Conservation (phyloP, 2,113 vertebrate species). For the Nannospalax galili region DNA sequence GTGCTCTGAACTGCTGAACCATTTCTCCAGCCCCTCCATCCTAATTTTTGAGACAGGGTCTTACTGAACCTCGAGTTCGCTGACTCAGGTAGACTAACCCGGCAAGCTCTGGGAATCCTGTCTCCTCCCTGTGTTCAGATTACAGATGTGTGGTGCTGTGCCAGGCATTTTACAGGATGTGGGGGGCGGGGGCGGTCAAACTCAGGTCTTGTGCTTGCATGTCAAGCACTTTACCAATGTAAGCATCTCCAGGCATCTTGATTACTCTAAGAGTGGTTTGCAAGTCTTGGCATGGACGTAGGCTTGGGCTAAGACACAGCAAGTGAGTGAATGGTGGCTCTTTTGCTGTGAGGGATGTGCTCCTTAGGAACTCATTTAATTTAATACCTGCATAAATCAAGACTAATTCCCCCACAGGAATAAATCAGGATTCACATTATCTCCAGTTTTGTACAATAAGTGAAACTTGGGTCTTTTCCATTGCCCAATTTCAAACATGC, state of each 20-base stretch:
- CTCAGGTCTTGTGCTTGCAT: background rate
- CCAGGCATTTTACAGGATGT: background rate
- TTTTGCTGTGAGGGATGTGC: background rate
- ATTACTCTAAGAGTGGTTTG: background rate
- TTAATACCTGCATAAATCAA: slow-evolving; percentile 13
- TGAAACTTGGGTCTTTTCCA: slow-evolving; percentile 27
- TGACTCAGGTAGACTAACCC: background rate
- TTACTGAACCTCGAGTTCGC: background rate
- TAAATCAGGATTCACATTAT: slow-evolving; percentile 28
- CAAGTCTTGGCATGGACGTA: background rate
- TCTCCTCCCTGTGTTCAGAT: background rate
- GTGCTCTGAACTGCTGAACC: no score
- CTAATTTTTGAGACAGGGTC: background rate
- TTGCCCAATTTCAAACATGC: slow-evolving; percentile 30
- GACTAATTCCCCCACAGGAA: slow-evolving; percentile 6
- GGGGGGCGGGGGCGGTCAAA: background rate
- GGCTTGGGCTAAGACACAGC: background rate
- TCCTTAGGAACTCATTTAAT: slow-evolving; percentile 3
- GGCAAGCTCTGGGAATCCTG: no score
- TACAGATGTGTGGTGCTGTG: no score
- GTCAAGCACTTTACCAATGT: background rate
- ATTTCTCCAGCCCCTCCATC: no score
- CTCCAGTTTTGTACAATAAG: background rate
- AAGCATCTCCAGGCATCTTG: background rate
- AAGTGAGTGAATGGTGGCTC: background rate